Evolutionary conservation across 2,888 invertebrate species (phyloP).

Genomic region (Rhagonycha fulva): DNA sequence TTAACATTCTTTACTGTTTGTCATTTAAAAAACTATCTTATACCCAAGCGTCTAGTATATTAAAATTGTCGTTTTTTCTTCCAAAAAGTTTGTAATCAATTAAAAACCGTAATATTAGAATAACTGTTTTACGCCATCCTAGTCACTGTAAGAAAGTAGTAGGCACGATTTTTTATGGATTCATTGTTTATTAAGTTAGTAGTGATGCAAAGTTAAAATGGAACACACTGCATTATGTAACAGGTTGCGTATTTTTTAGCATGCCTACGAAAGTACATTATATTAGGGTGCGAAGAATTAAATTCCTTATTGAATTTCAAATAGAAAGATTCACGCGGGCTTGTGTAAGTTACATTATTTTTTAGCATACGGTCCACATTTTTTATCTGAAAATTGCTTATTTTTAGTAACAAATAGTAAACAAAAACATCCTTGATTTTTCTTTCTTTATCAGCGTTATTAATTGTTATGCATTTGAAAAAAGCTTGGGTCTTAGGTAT

Average conservation of each 20-base stretch:
- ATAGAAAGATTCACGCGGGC: neutral
- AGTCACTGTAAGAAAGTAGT: neutral
- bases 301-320: neutral
- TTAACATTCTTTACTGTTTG: neutral
- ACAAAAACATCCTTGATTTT: neutral
- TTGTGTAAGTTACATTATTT: neutral
- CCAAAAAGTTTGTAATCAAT: too few relatives aligned
- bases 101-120: too few relatives aligned
- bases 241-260: neutral
- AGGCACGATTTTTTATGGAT: neutral
- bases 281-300: neutral
- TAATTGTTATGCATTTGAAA: too few relatives aligned
- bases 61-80: too few relatives aligned
- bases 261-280: neutral
- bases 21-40: neutral
- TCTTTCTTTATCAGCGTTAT: neutral
- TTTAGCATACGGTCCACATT: neutral
- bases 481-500: too few relatives aligned
- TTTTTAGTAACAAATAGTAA: neutral
- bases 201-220: neutral
- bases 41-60: too few relatives aligned
- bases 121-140: too few relatives aligned
- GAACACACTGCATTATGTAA: neutral
- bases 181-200: neutral
- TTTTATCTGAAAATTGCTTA: neutral